Percentiles rank a stretch among this genome's conserved stretches.
Conservation (phyloP, 1,140 invertebrate genomes). For the Belonocnema kinseyi region DNA sequence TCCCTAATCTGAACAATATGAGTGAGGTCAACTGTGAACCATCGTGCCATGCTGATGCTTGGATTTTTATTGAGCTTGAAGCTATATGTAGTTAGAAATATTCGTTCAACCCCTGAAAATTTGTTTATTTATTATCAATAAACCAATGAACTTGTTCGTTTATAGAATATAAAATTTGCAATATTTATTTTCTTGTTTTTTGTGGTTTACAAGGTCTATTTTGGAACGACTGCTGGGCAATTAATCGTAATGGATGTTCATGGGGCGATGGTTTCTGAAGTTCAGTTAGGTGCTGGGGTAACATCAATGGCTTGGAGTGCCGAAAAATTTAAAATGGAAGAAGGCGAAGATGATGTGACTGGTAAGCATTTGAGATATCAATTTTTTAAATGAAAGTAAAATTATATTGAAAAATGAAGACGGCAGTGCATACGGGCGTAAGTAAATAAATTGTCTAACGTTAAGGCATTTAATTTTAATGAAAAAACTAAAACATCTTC, state of each 20-base stretch:
- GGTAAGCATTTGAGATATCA: constrained; percentile 37
- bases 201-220: constrained; percentile 84
- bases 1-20: not conserved
- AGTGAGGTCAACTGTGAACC: not conserved
- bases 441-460: too few relatives aligned
- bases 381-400: not conserved
- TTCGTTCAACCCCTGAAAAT: too few relatives aligned
- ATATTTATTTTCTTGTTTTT: constrained; percentile 28
- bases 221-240: constrained; percentile 94
- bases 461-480: too few relatives aligned
- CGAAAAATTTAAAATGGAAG: constrained; percentile 99
- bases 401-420: too few relatives aligned
- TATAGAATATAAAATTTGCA: not conserved
- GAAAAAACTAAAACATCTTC: too few relatives aligned
- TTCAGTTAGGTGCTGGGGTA: constrained; percentile 90
- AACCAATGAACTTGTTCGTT: too few relatives aligned
- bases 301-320: constrained; percentile 96
- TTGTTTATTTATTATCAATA: too few relatives aligned
- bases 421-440: too few relatives aligned
- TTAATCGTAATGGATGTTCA: constrained; percentile 97
- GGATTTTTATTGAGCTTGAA: not conserved
- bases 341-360: constrained; percentile 85
- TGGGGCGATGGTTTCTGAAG: constrained; percentile 94
- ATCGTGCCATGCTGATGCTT: not conserved
- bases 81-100: not conserved